Evolutionary conservation across 2,888 invertebrate genomes (phyloP).

Genomic region (Megastigmus dorsalis): DNA sequence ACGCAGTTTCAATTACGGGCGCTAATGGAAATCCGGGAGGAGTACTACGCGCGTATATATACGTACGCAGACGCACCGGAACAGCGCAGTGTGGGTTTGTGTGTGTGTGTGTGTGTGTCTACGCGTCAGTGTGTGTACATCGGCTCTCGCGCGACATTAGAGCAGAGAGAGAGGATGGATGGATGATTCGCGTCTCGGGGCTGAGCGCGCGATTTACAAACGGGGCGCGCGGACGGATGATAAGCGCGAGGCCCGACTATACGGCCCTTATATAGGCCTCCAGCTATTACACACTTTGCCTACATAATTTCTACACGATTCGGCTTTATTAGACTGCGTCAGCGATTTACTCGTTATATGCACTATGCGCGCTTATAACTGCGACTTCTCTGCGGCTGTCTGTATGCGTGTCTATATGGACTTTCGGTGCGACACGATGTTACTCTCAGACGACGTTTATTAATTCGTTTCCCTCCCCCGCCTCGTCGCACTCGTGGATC

Average conservation of each 20-base stretch:
- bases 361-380: too few relatives aligned
- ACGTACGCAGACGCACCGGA: too few relatives aligned
- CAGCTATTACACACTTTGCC: not conserved
- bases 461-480: not conserved
- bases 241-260: constrained; percentile 4
- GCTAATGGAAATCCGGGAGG: constrained; percentile 54
- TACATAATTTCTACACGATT: constrained; percentile 53
- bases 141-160: too few relatives aligned
- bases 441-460: constrained; percentile 9
- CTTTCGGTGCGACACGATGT: too few relatives aligned
- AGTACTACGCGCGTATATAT: not conserved
- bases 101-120: too few relatives aligned
- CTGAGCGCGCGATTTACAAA: constrained; percentile 21
- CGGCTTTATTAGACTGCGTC: constrained; percentile 41
- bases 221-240: constrained; percentile 20
- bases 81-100: too few relatives aligned
- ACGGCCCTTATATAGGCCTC: too few relatives aligned
- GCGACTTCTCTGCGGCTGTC: not conserved
- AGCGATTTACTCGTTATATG: constrained; percentile 21
- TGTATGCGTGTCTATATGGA: too few relatives aligned
- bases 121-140: too few relatives aligned
- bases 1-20: constrained; percentile 56
- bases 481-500: too few relatives aligned
- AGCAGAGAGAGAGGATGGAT: not conserved
- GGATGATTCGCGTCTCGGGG: constrained; percentile 26